A percentile compares a stretch with the other conserved stretches of the same genome.
These are phyloP conservation scores for Philhelius pedissequus DNA, from an alignment of 2,888 invertebrate genomes.

Conservation along the genomic window DNA sequence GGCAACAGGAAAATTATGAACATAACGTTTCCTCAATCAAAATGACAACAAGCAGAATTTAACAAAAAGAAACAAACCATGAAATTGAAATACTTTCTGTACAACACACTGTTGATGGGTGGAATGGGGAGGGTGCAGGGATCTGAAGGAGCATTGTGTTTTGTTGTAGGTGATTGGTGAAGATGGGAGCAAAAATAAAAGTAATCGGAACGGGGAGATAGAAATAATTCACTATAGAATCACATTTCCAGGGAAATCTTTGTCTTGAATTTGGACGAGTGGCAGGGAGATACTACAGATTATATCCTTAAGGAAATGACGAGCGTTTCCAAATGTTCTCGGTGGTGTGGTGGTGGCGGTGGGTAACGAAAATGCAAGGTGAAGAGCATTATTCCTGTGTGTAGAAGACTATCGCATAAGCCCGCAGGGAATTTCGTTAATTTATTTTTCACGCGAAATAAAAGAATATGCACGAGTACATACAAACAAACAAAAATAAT, in stretches of 20 bases:
- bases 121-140: background rate
- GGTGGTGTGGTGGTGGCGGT: background rate
- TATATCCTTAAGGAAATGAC: background rate
- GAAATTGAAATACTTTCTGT: constrained; percentile 67
- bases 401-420: constrained; percentile 21
- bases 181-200: background rate
- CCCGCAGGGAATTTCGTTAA: constrained; percentile 49
- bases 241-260: constrained; percentile 42
- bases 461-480: constrained; percentile 34
- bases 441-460: constrained; percentile 67
- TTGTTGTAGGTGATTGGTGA: background rate
- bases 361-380: constrained; percentile 45
- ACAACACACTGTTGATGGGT: background rate
- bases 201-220: background rate
- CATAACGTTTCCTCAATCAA: constrained; percentile 64
- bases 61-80: constrained; percentile 68
- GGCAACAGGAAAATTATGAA: constrained; percentile 58
- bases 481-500: constrained; percentile 58
- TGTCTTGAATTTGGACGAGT: constrained; percentile 10
- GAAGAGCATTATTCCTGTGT: constrained; percentile 46
- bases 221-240: constrained; percentile 36
- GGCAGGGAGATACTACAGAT: constrained; percentile 3
- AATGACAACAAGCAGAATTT: constrained; percentile 63
- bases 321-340: background rate
- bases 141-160: too few relatives aligned